These are phyloP conservation scores for Orgyia antiqua DNA, from an alignment of 2,888 invertebrate species.

Conservation along the genomic window DNA sequence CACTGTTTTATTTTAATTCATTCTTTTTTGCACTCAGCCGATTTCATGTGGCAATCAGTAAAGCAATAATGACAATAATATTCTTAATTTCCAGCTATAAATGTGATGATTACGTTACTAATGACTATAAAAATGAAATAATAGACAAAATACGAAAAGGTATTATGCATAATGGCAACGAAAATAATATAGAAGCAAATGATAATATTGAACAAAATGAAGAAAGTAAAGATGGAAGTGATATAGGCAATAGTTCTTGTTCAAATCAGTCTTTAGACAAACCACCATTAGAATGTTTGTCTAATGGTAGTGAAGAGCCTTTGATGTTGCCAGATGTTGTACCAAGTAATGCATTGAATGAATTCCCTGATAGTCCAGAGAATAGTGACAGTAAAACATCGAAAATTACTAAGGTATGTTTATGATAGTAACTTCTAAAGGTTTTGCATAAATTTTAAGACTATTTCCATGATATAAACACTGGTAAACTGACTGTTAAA, in stretches of 20 bases:
- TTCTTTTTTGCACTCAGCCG: too few relatives aligned
- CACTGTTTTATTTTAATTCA: too few relatives aligned
- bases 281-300: slow-evolving; percentile 27
- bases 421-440: too few relatives aligned
- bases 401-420: slow-evolving; percentile 55
- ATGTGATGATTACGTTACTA: slow-evolving; percentile 88
- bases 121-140: slow-evolving; percentile 79
- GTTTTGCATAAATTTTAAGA: too few relatives aligned
- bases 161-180: slow-evolving; percentile 48
- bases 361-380: slow-evolving; percentile 34
- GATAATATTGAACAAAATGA: slow-evolving; percentile 35
- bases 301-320: slow-evolving; percentile 32
- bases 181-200: slow-evolving; percentile 33
- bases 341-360: slow-evolving; percentile 36
- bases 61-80: too few relatives aligned
- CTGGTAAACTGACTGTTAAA: too few relatives aligned
- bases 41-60: too few relatives aligned
- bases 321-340: slow-evolving; percentile 23
- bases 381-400: slow-evolving; percentile 42
- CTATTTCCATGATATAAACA: too few relatives aligned
- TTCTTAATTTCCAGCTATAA: slow-evolving; percentile 85
- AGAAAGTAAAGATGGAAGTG: slow-evolving; percentile 42
- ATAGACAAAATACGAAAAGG: slow-evolving; percentile 78
- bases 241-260: slow-evolving; percentile 29
- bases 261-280: slow-evolving; percentile 26